Base-by-base conservation (phyloP, 37 sponge, comb jelly and placozoan genomes). In the Ianthella basta region DNA sequence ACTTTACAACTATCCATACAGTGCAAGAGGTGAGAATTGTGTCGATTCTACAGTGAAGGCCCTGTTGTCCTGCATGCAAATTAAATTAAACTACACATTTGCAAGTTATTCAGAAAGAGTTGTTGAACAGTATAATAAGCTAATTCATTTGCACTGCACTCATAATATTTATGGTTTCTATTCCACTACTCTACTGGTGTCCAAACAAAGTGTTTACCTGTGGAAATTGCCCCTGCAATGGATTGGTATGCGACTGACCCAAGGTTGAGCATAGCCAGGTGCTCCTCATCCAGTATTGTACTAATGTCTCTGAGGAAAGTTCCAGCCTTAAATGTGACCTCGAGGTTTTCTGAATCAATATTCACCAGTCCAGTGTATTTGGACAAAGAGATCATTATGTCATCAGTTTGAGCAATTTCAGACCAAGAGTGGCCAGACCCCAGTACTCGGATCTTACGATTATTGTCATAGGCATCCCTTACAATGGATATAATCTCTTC, bases 381-480 rank as follows among this genome's bases (percentile, higher is more conserved):
- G 6, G 21, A 33, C 72, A 89, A 66, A 29, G 80, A 63, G 36
- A 89, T 80, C 90, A 89, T 89, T 0, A 85, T 82, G 65, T 89
- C 90, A 2, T 72, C 29, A 15, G 86, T 84, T 55, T 74, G 77
- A 20, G 90, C 90, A 61, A 89, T 81, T 32, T 89, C 82, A 27
- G 90, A 89, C 90, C 90, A 89, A 0, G 90, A 89, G 61, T 89
- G 90, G 19, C 90, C 86, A 54, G 38, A 66, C 19, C 75, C 89
- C 23, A 89, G n/a, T 1, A 78, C 74, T 18, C 70, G 56, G 2
- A 84, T 65, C 80, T 74, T 79, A 27, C 80, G 27, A 2, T 33
- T 40, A 50, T 59, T n/a, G 30, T 61, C n/a, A 37, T 56, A 80
- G 35, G 80, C 86, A 27, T 78, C 65, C 56, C 59, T 21, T 3